Evolutionary conservation across 2,888 invertebrate genomes (phyloP).

Genomic region (Drosophila suboccidentalis): DNA sequence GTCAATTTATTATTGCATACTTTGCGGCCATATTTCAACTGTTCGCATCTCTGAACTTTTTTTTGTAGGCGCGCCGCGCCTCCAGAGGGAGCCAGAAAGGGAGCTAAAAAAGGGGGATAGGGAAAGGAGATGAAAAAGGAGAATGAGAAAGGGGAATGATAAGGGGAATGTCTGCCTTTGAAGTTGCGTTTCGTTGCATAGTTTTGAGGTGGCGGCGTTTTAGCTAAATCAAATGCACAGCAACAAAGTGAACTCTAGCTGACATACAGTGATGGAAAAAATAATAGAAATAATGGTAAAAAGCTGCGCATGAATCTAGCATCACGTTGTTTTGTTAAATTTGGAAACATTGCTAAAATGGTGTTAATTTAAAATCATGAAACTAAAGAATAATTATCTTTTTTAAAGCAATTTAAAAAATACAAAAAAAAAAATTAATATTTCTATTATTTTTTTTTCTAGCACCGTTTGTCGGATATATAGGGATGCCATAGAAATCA

Average conservation of each 20-base stretch:
- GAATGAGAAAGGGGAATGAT: not conserved
- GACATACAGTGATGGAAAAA: too few relatives aligned
- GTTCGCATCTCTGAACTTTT: constrained; percentile 13
- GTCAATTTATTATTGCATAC: constrained; percentile 79
- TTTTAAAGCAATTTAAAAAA: too few relatives aligned
- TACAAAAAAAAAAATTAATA: too few relatives aligned
- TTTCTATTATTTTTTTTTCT: too few relatives aligned
- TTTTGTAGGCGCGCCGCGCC: not conserved
- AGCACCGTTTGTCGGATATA: too few relatives aligned
- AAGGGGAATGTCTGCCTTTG: constrained; percentile 11
- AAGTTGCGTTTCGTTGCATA: constrained; percentile 29
- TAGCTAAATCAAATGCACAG: constrained; percentile 14
- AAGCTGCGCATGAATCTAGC: too few relatives aligned
- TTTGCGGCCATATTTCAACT: constrained; percentile 67
- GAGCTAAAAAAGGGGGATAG: not conserved
- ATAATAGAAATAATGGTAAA: too few relatives aligned
- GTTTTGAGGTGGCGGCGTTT: constrained; percentile 2
- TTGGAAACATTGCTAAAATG: too few relatives aligned
- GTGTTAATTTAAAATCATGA: too few relatives aligned
- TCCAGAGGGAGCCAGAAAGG: not conserved
- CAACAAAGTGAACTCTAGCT: not conserved
- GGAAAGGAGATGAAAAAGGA: not conserved
- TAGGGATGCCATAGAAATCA: too few relatives aligned
- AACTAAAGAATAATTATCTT: too few relatives aligned
- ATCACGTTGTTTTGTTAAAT: too few relatives aligned